These are phyloP conservation scores for Axis porcinus DNA, from an alignment of 2,113 vertebrate species.

Conservation along the genomic window DNA sequence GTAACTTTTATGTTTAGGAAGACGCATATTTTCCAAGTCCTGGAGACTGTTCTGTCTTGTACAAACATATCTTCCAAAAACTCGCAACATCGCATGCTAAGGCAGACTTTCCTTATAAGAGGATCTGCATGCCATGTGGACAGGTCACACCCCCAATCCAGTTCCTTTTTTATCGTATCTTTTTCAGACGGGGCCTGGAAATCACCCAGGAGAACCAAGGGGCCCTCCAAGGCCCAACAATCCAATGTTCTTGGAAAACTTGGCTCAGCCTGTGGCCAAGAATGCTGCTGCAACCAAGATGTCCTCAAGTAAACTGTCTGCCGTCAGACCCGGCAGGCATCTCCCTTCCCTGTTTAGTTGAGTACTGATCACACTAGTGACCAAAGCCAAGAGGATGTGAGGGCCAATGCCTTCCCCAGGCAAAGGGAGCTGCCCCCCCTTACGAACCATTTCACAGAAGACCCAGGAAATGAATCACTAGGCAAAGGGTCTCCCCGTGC, in stretches of 20 bases:
- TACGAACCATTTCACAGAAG: background rate
- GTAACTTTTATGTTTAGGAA: background rate
- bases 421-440: background rate
- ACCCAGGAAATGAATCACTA: background rate
- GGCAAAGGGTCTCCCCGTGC: background rate
- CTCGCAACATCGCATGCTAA: background rate
- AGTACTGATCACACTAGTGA: background rate
- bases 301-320: background rate
- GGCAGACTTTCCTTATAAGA: background rate
- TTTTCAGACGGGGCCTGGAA: background rate
- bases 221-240: background rate
- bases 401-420: background rate
- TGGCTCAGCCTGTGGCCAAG: background rate
- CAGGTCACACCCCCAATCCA: rapidly evolving
- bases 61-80: background rate
- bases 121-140: background rate
- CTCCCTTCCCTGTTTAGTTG: background rate
- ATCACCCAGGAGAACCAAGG: background rate
- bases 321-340: background rate
- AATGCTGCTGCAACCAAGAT: background rate
- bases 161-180: background rate
- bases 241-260: background rate
- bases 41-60: background rate
- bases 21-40: background rate
- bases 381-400: background rate